These are phyloP conservation scores for Thoracochromis brauschi DNA, from an alignment of 2,113 vertebrate genomes.

Conservation along the genomic window DNA sequence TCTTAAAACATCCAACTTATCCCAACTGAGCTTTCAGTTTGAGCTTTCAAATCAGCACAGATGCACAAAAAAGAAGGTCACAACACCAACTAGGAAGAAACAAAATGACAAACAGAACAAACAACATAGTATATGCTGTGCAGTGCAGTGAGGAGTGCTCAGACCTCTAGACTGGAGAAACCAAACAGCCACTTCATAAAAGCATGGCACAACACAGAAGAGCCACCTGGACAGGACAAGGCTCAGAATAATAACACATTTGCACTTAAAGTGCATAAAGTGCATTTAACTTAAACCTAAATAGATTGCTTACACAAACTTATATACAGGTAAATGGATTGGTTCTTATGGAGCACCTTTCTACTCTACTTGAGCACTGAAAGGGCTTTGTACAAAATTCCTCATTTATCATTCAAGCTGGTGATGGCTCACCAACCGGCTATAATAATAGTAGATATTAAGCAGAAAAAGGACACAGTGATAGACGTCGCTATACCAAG, in stretches of 20 bases:
- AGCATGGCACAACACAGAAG: not conserved
- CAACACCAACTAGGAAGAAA: not conserved
- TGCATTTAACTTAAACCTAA: not conserved
- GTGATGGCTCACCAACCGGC: not conserved
- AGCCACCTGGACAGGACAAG: not conserved
- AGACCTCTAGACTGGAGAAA: not conserved
- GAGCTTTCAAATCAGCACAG: not conserved
- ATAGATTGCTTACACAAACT: not conserved
- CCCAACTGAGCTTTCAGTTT: not conserved
- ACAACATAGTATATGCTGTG: not conserved
- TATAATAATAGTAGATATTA: not conserved
- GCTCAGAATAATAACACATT: not conserved
- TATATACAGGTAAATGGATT: not conserved
- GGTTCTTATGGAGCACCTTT: not conserved
- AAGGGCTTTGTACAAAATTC: not conserved
- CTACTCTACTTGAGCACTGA: not conserved
- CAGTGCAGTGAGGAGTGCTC: not conserved
- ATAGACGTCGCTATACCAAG: not conserved
- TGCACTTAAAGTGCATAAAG: not conserved
- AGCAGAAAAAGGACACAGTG: not conserved
- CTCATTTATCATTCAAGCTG: not conserved
- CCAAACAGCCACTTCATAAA: not conserved
- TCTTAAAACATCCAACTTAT: not conserved
- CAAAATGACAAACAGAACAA: not conserved
- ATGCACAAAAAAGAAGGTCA: not conserved